Percentiles rank a stretch among this genome's conserved stretches.
Conservation (phyloP, 2,797 vertebrate species). For the Cichlasoma orientale region DNA sequence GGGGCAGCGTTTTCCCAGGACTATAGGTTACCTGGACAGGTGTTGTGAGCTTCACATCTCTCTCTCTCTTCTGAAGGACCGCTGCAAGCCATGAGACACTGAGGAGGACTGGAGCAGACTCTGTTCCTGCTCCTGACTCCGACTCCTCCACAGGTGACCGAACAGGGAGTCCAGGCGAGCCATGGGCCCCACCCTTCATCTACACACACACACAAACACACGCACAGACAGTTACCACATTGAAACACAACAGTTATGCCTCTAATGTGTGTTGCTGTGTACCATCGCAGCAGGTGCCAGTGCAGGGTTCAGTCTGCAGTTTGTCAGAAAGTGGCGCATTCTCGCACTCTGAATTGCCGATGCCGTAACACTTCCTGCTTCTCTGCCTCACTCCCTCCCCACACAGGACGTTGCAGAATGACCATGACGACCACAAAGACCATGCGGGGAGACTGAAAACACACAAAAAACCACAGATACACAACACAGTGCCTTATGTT, state of each 20-base stretch:
- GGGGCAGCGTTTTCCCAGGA: too few relatives aligned
- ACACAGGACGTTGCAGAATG: constrained; percentile 49
- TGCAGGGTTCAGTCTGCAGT: constrained; percentile 38
- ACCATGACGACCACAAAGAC: constrained; percentile 65
- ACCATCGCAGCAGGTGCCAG: constrained; percentile 57
- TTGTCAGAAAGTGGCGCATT: rapidly evolving
- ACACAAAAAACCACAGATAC: neutral
- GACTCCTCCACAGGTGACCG: constrained; percentile 49
- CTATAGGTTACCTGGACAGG: constrained; percentile 29
- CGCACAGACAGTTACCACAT: neutral
- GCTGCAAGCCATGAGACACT: constrained; percentile 45
- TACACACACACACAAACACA: constrained; percentile 17
- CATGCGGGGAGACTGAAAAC: constrained; percentile 36
- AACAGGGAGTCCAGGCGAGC: constrained; percentile 56
- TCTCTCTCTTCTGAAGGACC: constrained; percentile 25
- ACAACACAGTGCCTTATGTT: neutral
- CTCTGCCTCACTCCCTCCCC: constrained; percentile 59
- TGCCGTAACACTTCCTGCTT: constrained; percentile 43
- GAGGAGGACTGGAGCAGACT: constrained; percentile 28
- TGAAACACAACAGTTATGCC: neutral
- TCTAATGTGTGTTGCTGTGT: neutral
- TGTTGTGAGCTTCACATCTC: neutral
- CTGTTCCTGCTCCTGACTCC: constrained; percentile 46
- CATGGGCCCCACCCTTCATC: constrained; percentile 50
- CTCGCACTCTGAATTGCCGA: constrained; percentile 22